A percentile compares a stretch with the other conserved stretches of the same genome.
These are phyloP conservation scores for Podocnemis expansa DNA, from an alignment of 2,113 vertebrate species.

Conservation along the genomic window DNA sequence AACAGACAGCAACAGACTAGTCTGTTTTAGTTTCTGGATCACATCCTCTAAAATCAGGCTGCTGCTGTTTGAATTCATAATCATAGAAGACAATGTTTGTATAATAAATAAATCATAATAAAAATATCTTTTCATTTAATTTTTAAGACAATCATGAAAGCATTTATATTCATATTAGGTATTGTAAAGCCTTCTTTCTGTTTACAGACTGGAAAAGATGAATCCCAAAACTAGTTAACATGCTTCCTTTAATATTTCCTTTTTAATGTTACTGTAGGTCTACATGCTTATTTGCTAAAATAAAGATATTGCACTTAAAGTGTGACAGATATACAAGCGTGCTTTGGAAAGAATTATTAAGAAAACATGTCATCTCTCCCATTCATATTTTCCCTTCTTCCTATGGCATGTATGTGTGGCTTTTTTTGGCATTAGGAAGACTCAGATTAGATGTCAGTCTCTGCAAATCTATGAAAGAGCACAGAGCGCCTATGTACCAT, in stretches of 20 bases:
- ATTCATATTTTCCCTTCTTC: background rate
- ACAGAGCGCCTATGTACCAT: fast-evolving
- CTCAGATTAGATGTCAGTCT: background rate
- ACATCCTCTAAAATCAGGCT: conserved; percentile 43
- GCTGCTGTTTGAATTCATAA: background rate
- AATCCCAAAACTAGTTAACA: background rate
- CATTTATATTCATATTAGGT: background rate
- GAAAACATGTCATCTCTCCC: background rate
- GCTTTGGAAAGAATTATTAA: background rate
- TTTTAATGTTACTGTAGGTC: conserved; percentile 26
- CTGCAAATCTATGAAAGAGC: background rate
- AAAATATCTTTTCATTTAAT: conserved; percentile 11
- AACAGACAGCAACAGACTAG: conserved; percentile 25
- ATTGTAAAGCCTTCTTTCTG: background rate
- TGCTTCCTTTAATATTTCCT: background rate
- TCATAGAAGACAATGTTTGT: background rate
- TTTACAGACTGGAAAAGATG: background rate
- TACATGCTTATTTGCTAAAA: background rate
- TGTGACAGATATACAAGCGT: background rate
- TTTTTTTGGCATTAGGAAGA: background rate
- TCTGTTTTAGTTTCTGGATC: conserved; percentile 61
- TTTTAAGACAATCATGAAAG: background rate
- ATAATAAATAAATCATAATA: background rate
- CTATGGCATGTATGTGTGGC: fast-evolving
- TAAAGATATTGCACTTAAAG: background rate